Base-by-base conservation (phyloP, 2,888 invertebrate species). In the Chloroclystis v-ata region DNA sequence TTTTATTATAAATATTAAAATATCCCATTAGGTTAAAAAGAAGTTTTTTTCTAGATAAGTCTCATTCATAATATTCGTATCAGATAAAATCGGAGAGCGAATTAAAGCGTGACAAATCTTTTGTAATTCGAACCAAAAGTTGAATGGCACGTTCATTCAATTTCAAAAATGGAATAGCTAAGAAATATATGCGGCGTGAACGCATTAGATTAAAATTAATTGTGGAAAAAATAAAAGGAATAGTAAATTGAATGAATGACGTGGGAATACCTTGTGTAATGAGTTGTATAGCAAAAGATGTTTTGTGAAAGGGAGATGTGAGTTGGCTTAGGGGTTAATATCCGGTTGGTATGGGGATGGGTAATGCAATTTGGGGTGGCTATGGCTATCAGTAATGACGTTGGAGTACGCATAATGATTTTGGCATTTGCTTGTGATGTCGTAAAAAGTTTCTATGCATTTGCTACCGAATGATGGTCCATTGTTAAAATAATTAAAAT, bases 181-280 rank as follows among this genome's bases (percentile, higher is more conserved):
- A 61, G 60, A 75, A 79, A 80, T 86, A n/a, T 84, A 84, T 84
- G 78, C 86, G 74, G 82, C 84, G 87, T 87, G 86, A 87, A 86
- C 82, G 63, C 80, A 81, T 87, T 83, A 80, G 69, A 65, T 74
- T 75, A 68, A 72, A 44, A 74, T 73, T 82, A 79, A 82, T 85
- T 81, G 78, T 76, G 57, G 69, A 75, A 75, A 16, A 73, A 75
- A 71, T 69, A 67, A 73, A 74, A 43, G 61, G 68, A 60, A 59
- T 48, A 52, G 53, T 65, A 72, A 73, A 78, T 44, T 71, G 73
- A 75, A 69, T 60, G 57, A 64, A 73, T 67, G 68, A 78, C 84
- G 86, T 86, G 87, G 82, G 87, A 86, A 87, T 78, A 69, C 69
- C 61, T 67, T 69, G 67, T 68, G 76, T 84, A 85, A 85, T 85